A percentile compares a stretch with the other conserved stretches of the same genome.
These are phyloP conservation scores for Huso huso DNA, from an alignment of 2,797 vertebrate genomes.

Conservation along the genomic window DNA sequence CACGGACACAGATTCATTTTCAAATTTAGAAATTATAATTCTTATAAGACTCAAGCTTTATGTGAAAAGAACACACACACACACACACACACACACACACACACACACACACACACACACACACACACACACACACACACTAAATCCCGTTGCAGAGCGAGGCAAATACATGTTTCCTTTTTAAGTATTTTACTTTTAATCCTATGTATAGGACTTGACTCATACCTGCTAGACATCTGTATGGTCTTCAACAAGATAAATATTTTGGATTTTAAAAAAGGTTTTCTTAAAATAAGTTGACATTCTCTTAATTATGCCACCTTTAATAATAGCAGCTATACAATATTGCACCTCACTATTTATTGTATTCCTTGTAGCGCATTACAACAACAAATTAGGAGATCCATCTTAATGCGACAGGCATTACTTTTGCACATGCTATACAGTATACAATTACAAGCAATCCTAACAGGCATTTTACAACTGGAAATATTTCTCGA, in stretches of 20 bases:
- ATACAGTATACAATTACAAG: neutral
- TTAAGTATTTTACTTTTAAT: neutral
- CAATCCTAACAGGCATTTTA: neutral
- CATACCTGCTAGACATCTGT: neutral
- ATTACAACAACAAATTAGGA: neutral
- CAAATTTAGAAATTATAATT: neutral
- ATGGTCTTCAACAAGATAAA: neutral
- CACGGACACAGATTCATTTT: neutral
- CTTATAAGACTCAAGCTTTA: no score
- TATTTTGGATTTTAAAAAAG: neutral
- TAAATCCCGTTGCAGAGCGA: neutral
- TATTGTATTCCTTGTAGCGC: conserved; percentile 2
- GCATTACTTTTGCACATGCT: neutral
- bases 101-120: no score
- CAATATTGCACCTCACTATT: conserved; percentile 12
- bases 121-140: neutral
- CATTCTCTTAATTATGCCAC: neutral
- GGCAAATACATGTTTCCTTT: neutral
- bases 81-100: no score
- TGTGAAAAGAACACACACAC: no score
- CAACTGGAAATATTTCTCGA: neutral
- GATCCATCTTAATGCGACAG: neutral
- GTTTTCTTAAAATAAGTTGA: neutral
- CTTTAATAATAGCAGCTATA: neutral
- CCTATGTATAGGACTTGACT: neutral